Percentiles rank a stretch among this genome's conserved stretches.
These are phyloP conservation scores for Heliothis peltigera DNA, from an alignment of 2,888 invertebrate species.

Conservation along the genomic window DNA sequence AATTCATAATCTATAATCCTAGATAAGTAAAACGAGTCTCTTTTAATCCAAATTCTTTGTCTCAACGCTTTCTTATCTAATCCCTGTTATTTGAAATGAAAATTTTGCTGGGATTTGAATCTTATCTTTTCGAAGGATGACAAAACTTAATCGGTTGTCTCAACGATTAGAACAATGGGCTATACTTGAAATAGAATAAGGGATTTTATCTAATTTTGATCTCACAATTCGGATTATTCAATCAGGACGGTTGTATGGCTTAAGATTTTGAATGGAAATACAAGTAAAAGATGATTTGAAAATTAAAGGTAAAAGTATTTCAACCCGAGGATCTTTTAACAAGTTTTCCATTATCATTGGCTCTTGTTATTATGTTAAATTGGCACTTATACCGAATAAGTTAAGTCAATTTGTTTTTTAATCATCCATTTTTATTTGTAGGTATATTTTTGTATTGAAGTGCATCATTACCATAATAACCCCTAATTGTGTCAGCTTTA, in stretches of 20 bases:
- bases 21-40: slow-evolving; percentile 56
- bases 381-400: too few species aligned
- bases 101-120: slow-evolving; percentile 62
- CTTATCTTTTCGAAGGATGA: slow-evolving; percentile 62
- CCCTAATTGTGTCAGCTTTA: slow-evolving; percentile 11
- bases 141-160: slow-evolving; percentile 63
- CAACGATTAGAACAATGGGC: slow-evolving; percentile 56
- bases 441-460: slow-evolving; percentile 15
- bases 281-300: not conserved
- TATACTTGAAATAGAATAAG: slow-evolving; percentile 52
- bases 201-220: slow-evolving; percentile 53
- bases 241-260: slow-evolving; percentile 38
- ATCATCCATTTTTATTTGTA: too few species aligned
- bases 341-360: too few species aligned
- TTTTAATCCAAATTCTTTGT: slow-evolving; percentile 61
- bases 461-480: slow-evolving; percentile 33
- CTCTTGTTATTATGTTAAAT: too few species aligned
- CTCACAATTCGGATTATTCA: slow-evolving; percentile 56
- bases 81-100: slow-evolving; percentile 58
- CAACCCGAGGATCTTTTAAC: not conserved
- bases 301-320: not conserved
- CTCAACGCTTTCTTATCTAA: slow-evolving; percentile 61
- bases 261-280: slow-evolving; percentile 16
- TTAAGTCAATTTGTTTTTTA: too few species aligned
- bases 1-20: slow-evolving; percentile 63